Conservation (phyloP, 2,888 invertebrate genomes). For the Chaitophorus viminalis region DNA sequence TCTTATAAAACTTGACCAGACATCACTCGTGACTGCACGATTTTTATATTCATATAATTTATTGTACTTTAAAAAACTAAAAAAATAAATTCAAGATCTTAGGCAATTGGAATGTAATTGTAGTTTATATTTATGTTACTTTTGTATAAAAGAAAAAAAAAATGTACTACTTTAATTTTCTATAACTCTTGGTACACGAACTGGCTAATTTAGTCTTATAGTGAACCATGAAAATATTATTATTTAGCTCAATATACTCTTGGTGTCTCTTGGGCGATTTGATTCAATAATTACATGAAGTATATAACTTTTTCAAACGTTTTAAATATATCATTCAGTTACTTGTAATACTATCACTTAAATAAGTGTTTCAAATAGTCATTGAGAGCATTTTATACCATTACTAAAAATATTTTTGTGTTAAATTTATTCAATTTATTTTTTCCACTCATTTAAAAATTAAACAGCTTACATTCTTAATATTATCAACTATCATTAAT, state of each 20-base stretch:
- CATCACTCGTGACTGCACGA: background rate
- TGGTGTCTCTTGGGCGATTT: background rate
- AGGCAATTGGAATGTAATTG: background rate
- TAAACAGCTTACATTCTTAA: too few species aligned
- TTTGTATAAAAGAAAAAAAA: background rate
- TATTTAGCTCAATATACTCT: background rate
- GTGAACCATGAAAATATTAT: background rate
- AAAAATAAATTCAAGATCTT: background rate
- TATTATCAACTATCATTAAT: too few species aligned
- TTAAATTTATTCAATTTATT: too few species aligned
- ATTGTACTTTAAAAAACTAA: background rate
- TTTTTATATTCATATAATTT: background rate
- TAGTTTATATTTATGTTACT: background rate
- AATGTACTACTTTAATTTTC: background rate
- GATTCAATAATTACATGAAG: background rate
- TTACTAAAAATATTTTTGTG: too few species aligned
- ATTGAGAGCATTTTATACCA: too few species aligned
- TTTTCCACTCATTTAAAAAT: too few species aligned
- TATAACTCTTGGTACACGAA: background rate
- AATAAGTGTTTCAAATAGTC: background rate
- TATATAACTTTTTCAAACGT: background rate
- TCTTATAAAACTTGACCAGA: background rate
- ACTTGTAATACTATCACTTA: background rate
- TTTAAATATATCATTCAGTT: background rate
- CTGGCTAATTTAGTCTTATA: background rate